Conservation (phyloP, 2,888 invertebrate species). For the Leptinotarsa peninsularis region DNA sequence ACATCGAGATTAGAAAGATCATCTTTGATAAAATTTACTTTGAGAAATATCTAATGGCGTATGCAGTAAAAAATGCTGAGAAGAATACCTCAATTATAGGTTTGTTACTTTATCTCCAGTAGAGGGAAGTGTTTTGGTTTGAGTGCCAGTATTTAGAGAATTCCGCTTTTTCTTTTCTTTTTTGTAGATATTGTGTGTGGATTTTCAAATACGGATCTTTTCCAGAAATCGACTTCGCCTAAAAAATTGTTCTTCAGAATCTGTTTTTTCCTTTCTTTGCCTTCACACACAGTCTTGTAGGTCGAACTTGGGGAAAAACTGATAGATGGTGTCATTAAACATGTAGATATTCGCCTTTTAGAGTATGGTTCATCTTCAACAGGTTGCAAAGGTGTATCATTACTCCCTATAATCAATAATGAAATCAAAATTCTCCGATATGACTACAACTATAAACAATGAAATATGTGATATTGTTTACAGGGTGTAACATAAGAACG, state of each 20-base stretch:
- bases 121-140: not conserved
- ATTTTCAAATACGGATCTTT: not conserved
- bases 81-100: not conserved
- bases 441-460: too few species aligned
- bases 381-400: constrained; percentile 9
- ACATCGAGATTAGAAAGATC: too few species aligned
- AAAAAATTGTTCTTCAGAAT: constrained; percentile 28
- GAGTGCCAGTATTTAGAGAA: constrained; percentile 18
- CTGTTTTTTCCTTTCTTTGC: constrained; percentile 21
- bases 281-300: constrained; percentile 35
- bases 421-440: not conserved
- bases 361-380: constrained; percentile 16
- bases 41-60: too few species aligned
- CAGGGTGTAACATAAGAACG: too few species aligned
- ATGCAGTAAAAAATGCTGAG: too few species aligned
- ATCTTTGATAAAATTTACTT: too few species aligned
- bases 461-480: too few species aligned
- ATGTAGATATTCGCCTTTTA: constrained; percentile 2
- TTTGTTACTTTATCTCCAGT: not conserved
- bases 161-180: not conserved
- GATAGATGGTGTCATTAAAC: not conserved
- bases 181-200: not conserved
- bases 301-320: constrained; percentile 34
- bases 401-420: constrained; percentile 20
- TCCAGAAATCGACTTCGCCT: not conserved